Percentiles rank a stretch among this genome's conserved stretches.
Conservation (phyloP, 2,113 vertebrate species). For the Coturnix japonica region DNA sequence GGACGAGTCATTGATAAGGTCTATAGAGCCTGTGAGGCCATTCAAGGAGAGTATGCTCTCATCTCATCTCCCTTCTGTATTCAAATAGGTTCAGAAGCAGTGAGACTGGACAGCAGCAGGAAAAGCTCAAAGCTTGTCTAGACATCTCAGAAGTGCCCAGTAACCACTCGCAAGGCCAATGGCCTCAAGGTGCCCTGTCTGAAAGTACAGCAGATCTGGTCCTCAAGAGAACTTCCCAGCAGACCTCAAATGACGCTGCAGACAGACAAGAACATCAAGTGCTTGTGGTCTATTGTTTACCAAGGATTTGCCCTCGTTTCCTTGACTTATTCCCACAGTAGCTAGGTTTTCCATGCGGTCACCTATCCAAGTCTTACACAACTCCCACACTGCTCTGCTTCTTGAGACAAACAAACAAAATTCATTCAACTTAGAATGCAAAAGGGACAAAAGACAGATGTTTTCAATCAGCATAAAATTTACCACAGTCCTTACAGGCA, state of each 20-base stretch:
- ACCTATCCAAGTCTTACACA: not conserved
- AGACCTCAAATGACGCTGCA: not conserved
- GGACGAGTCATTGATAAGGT: not conserved
- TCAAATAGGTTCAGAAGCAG: not conserved
- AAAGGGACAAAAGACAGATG: not conserved
- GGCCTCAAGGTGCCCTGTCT: not conserved
- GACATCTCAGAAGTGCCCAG: not conserved
- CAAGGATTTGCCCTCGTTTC: not conserved
- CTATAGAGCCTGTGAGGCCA: not conserved
- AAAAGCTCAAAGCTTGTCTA: not conserved
- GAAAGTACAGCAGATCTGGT: not conserved
- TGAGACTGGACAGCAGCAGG: not conserved
- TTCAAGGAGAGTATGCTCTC: not conserved
- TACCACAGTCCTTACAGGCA: not conserved
- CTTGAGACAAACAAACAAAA: not conserved
- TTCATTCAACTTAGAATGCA: not conserved
- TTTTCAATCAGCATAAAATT: not conserved
- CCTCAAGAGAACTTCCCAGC: not conserved
- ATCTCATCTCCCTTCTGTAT: not conserved
- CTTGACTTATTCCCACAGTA: not conserved
- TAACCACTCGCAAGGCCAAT: not conserved
- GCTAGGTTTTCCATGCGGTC: not conserved
- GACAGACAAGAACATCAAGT: not conserved
- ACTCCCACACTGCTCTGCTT: not conserved
- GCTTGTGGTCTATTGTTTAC: slow-evolving; percentile 3